These are phyloP conservation scores for Drosophila ficusphila DNA, from an alignment of 1,140 invertebrate genomes.

Conservation along the genomic window DNA sequence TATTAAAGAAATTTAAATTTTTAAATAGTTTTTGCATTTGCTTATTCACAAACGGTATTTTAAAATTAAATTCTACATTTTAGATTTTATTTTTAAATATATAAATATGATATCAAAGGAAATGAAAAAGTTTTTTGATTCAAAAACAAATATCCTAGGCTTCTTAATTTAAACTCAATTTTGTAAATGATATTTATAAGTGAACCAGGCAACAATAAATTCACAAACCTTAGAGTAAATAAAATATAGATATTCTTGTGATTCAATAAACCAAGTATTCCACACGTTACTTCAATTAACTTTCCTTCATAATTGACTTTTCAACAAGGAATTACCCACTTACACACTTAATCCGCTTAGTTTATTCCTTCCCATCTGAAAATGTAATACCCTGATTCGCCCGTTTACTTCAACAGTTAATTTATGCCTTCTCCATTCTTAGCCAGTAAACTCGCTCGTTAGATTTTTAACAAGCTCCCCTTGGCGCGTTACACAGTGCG, in stretches of 20 bases:
- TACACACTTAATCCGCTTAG: constrained; percentile 7
- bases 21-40: no score
- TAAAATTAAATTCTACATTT: no score
- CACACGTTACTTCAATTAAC: background rate
- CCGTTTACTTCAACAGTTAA: background rate
- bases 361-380: background rate
- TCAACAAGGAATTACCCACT: background rate
- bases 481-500: constrained; percentile 23
- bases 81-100: no score
- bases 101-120: no score
- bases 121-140: no score
- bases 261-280: background rate
- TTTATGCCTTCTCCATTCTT: background rate
- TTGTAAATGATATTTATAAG: no score
- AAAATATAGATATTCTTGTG: background rate
- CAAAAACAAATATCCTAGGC: no score
- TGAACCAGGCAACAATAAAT: no score
- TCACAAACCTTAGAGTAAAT: no score
- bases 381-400: constrained; percentile 4
- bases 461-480: constrained; percentile 17
- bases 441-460: constrained; percentile 3
- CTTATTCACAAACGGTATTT: no score
- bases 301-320: background rate
- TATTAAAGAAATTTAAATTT: no score
- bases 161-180: no score